Evolutionary conservation across 2,797 vertebrate species (phyloP).

Genomic region (Jordanella pulchra): DNA sequence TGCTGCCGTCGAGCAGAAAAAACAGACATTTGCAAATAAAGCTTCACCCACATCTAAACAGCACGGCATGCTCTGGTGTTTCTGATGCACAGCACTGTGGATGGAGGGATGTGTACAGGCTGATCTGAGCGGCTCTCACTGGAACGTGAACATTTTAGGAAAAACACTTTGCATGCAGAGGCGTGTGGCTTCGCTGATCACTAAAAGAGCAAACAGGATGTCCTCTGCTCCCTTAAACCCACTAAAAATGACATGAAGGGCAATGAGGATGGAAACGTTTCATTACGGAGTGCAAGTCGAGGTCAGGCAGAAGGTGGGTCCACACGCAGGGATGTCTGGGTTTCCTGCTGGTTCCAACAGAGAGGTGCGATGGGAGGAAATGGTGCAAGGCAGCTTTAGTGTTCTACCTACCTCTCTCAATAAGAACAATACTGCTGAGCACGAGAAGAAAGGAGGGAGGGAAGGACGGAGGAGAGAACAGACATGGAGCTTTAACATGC

Average conservation of each 20-base stretch:
- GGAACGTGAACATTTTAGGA: neutral
- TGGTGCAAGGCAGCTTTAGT: neutral
- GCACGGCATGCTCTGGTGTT: neutral
- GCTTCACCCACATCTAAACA: too few species aligned
- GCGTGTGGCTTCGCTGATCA: neutral
- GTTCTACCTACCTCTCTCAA: conserved; percentile 63
- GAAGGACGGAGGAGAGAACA: conserved; percentile 37
- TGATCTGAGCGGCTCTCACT: neutral
- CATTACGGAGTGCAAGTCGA: too few species aligned
- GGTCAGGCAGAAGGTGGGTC: conserved; percentile 26
- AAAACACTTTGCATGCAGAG: neutral
- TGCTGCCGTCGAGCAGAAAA: too few species aligned
- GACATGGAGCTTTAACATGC: conserved; percentile 54
- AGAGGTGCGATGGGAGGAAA: conserved; percentile 15
- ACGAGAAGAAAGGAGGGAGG: conserved; percentile 14
- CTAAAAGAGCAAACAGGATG: neutral
- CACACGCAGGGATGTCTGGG: neutral
- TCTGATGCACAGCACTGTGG: too few species aligned
- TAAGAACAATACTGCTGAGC: conserved; percentile 55
- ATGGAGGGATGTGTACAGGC: too few species aligned
- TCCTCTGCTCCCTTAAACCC: neutral
- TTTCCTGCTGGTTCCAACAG: conserved; percentile 12
- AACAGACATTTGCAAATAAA: too few species aligned
- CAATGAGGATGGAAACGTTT: too few species aligned
- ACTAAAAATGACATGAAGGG: too few species aligned